Evolutionary conservation across 2,113 vertebrate species (phyloP).

Genomic region (Lasiurus cinereus): DNA sequence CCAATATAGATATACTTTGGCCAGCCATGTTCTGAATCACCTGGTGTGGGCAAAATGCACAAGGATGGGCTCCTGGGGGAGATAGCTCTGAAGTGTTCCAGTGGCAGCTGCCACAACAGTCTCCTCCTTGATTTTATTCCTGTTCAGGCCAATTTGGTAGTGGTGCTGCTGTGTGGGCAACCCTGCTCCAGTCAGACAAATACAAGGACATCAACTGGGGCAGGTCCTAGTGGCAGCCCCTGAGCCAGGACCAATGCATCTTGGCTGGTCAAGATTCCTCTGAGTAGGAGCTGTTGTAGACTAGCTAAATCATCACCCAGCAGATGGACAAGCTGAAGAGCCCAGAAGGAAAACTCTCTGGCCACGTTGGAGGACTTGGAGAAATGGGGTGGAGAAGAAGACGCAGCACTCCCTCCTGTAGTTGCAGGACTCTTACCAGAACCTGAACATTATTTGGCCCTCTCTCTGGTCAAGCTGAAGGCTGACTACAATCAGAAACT

Average conservation of each 20-base stretch:
- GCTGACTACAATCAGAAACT: constrained; percentile 97
- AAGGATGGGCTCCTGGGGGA: constrained; percentile 95
- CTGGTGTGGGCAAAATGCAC: constrained; percentile 95
- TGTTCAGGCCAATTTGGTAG: constrained; percentile 94
- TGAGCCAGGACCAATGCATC: constrained; percentile 96
- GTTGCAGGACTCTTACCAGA: constrained; percentile 95
- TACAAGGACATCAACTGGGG: constrained; percentile 97
- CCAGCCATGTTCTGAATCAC: constrained; percentile 97
- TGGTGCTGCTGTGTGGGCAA: constrained; percentile 95
- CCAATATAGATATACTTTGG: constrained; percentile 94
- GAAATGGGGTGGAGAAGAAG: constrained; percentile 91
- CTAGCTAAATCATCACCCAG: constrained; percentile 94
- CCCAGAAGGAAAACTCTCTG: constrained; percentile 96
- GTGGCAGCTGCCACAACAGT: constrained; percentile 94
- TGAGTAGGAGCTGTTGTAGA: constrained; percentile 94
- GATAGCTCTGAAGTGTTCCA: constrained; percentile 95
- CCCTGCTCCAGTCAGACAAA: constrained; percentile 96
- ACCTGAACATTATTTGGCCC: constrained; percentile 97
- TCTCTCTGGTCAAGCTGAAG: constrained; percentile 95
- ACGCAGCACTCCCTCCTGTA: constrained; percentile 94
- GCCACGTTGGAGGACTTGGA: constrained; percentile 95
- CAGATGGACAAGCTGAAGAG: constrained; percentile 97
- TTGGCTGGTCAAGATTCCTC: constrained; percentile 97
- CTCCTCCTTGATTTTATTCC: constrained; percentile 96
- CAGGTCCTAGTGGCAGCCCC: constrained; percentile 95